phyloP scores from a whole-genome alignment of 2,113 vertebrate genomes.

The Chunga burmeisteri region DNA sequence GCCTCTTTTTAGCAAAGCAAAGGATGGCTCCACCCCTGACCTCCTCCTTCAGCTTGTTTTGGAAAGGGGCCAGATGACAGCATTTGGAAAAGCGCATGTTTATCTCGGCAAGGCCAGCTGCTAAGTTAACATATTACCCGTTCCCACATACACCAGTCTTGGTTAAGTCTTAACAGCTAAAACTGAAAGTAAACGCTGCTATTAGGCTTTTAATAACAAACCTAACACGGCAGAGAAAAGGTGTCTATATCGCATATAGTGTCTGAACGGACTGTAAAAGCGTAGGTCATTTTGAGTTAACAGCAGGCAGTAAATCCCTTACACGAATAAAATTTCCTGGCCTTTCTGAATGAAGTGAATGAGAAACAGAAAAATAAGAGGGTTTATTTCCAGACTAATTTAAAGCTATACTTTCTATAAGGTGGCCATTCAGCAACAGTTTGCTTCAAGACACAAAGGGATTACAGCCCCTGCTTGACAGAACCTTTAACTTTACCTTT shows the following conservation, averaged over 20 bases:
- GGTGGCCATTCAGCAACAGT: not conserved
- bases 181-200: conserved; percentile 40
- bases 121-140: conserved; percentile 57
- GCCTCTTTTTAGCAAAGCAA: conserved; percentile 45
- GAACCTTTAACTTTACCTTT: not conserved
- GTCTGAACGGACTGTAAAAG: not conserved
- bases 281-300: not conserved
- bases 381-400: not conserved
- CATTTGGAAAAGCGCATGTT: conserved; percentile 67
- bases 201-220: not conserved
- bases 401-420: not conserved
- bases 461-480: not conserved
- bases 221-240: not conserved
- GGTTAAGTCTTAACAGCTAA: conserved; percentile 22
- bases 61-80: conserved; percentile 72
- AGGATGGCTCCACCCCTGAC: conserved; percentile 61
- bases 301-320: not conserved
- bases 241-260: fast-evolving
- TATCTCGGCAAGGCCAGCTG: conserved; percentile 66
- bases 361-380: not conserved
- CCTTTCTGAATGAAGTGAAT: not conserved
- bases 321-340: not conserved
- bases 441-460: not conserved
- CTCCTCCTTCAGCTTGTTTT: conserved; percentile 57
- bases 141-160: not conserved